Conservation (phyloP, 2,113 vertebrate genomes). For the Syngnathus scovelli region DNA sequence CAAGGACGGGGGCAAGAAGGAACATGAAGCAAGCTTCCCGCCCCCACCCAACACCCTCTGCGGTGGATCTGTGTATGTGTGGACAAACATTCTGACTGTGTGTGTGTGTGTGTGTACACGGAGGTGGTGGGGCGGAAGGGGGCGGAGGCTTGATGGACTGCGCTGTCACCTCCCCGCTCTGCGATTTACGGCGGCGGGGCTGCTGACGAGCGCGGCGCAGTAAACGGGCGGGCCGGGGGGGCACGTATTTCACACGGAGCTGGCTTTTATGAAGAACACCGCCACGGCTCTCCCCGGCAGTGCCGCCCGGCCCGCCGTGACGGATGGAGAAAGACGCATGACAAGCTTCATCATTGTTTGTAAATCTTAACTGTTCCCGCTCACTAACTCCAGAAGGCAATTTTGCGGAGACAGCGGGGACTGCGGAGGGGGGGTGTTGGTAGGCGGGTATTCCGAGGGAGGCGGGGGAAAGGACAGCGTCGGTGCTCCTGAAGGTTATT, state of each 20-base stretch:
- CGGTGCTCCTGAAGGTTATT: constrained; percentile 98
- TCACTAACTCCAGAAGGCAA: constrained; percentile 99
- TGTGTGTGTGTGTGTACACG: constrained; percentile 13
- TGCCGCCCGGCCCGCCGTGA: constrained; percentile 85
- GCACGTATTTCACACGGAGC: constrained; percentile 99
- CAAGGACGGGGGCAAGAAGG: constrained; percentile 50
- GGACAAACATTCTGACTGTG: constrained; percentile 33
- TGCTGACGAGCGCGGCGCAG: constrained; percentile 97
- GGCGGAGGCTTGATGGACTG: constrained; percentile 86
- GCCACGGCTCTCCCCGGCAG: constrained; percentile 86
- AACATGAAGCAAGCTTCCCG: constrained; percentile 48
- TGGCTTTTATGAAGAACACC: constrained; percentile 99
- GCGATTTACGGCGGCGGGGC: constrained; percentile 96
- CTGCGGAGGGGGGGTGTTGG: constrained; percentile 14
- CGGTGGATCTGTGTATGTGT: constrained; percentile 47
- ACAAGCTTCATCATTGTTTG: constrained; percentile 99
- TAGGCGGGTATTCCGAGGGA: constrained; percentile 1
- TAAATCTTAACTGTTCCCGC: constrained; percentile 99
- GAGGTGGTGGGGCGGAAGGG: constrained; percentile 12
- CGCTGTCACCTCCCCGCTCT: constrained; percentile 90
- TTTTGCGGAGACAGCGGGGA: constrained; percentile 97
- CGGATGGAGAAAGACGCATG: constrained; percentile 99
- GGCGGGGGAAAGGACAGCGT: constrained; percentile 83
- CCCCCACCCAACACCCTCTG: constrained; percentile 80
- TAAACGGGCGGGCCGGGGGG: constrained; percentile 96